These are phyloP conservation scores for Calycopis cecrops DNA, from an alignment of 1,140 invertebrate species.

Conservation along the genomic window DNA sequence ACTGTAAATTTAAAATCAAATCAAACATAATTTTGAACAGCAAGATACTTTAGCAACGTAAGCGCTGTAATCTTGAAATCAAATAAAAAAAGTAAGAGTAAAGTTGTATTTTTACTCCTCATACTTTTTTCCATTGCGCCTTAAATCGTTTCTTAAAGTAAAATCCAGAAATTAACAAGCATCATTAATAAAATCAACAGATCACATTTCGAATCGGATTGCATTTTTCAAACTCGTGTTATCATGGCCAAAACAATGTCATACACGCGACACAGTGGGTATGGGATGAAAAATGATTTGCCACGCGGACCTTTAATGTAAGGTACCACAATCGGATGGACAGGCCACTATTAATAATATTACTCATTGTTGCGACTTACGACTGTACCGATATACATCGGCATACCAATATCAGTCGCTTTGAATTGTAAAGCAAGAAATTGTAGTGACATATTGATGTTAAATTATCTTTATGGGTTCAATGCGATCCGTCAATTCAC, in stretches of 20 bases:
- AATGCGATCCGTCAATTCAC: background rate
- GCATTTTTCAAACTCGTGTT: slow-evolving; percentile 47
- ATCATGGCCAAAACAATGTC: slow-evolving; percentile 53
- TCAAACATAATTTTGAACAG: too few species aligned
- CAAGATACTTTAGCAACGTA: too few species aligned
- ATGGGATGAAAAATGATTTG: slow-evolving; percentile 60
- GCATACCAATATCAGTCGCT: slow-evolving; percentile 9
- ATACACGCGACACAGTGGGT: slow-evolving; percentile 34
- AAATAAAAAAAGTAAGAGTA: too few species aligned
- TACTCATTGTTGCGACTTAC: slow-evolving; percentile 52
- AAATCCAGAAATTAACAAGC: too few species aligned
- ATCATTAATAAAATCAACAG: slow-evolving; percentile 36
- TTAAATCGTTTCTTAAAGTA: too few species aligned
- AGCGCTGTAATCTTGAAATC: too few species aligned
- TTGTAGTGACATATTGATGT: slow-evolving; percentile 6
- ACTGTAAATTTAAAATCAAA: too few species aligned
- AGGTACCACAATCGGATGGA: slow-evolving; percentile 55
- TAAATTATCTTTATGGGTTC: background rate
- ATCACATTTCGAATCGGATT: slow-evolving; percentile 25
- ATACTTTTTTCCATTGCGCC: too few species aligned
- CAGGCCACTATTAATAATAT: slow-evolving; percentile 68
- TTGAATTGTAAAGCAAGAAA: slow-evolving; percentile 11
- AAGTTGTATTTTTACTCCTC: too few species aligned
- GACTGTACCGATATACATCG: slow-evolving; percentile 25
- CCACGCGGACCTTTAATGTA: slow-evolving; percentile 57